Percentiles rank a stretch among this genome's conserved stretches.
Conservation (phyloP, 2,888 invertebrate species). For the Drosophila cracens region DNA sequence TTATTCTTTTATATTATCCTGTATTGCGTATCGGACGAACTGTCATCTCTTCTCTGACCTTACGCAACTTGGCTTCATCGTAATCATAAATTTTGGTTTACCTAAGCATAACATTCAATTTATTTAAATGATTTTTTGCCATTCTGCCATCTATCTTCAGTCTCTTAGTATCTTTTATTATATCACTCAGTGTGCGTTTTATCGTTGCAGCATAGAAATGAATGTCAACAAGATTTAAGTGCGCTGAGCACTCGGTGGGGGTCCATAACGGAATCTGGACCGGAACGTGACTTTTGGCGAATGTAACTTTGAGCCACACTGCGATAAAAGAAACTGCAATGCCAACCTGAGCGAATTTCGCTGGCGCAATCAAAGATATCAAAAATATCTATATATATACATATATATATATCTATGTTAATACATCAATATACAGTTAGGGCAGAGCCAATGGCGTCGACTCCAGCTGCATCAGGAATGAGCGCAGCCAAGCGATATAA, state of each 20-base stretch:
- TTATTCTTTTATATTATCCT: neutral
- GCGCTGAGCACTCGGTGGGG: slow-evolving; percentile 40
- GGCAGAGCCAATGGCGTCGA: slow-evolving; percentile 51
- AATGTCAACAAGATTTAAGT: slow-evolving; percentile 55
- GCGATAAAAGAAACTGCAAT: slow-evolving; percentile 67
- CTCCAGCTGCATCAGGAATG: slow-evolving; percentile 50
- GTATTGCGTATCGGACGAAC: neutral
- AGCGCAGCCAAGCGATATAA: slow-evolving; percentile 38
- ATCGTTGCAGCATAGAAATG: slow-evolving; percentile 50
- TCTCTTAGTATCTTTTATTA: slow-evolving; percentile 5
- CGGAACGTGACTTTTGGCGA: slow-evolving; percentile 71
- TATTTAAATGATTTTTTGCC: slow-evolving; percentile 47
- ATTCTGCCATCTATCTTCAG: slow-evolving; percentile 6
- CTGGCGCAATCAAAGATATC: slow-evolving; percentile 66
- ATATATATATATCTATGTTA: slow-evolving; percentile 22
- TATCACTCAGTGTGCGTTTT: slow-evolving; percentile 2
- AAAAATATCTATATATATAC: slow-evolving; percentile 31
- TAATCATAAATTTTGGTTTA: slow-evolving; percentile 31
- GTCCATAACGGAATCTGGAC: slow-evolving; percentile 60
- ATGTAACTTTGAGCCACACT: slow-evolving; percentile 65
- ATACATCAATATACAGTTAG: slow-evolving; percentile 6
- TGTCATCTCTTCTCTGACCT: neutral
- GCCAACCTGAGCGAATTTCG: slow-evolving; percentile 67
- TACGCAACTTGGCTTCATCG: neutral
- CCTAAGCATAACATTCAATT: slow-evolving; percentile 38